A percentile compares a stretch with the other conserved stretches of the same genome.
These are phyloP conservation scores for Nephrotoma guestfalica DNA, from an alignment of 2,888 invertebrate genomes.

Conservation along the genomic window DNA sequence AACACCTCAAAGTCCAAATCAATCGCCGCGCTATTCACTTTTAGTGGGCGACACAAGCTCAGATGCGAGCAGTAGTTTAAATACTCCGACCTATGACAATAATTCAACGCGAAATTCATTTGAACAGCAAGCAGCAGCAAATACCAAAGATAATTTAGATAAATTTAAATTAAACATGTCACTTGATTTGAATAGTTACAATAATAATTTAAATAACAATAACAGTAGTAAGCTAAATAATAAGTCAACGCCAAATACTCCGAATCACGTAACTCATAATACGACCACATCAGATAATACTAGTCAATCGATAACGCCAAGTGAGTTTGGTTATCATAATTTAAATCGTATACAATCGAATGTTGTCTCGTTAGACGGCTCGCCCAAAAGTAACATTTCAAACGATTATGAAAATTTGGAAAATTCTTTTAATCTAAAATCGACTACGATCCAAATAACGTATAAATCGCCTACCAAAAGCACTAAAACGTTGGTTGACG, in stretches of 20 bases:
- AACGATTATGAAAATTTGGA: constrained; percentile 23
- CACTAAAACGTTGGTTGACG: constrained; percentile 34
- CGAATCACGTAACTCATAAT: constrained; percentile 24
- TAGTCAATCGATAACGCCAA: constrained; percentile 33
- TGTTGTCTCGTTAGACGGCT: constrained; percentile 28
- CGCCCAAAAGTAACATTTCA: constrained; percentile 23
- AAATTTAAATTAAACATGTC: constrained; percentile 28
- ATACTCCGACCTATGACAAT: constrained; percentile 31
- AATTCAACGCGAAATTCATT: constrained; percentile 14
- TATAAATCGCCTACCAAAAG: constrained; percentile 44
- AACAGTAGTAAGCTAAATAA: constrained; percentile 12
- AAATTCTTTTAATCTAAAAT: constrained; percentile 33
- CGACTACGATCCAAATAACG: constrained; percentile 52
- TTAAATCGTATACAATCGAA: constrained; percentile 28
- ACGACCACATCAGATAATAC: constrained; percentile 28
- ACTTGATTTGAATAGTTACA: constrained; percentile 22
- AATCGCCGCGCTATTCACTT: constrained; percentile 32
- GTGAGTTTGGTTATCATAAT: constrained; percentile 32
- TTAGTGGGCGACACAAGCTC: constrained; percentile 31
- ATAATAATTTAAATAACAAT: constrained; percentile 1
- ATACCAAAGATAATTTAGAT: constrained; percentile 1
- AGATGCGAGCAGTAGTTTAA: constrained; percentile 30
- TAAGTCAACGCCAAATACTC: constrained; percentile 21
- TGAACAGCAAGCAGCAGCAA: neutral
- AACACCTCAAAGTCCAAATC: constrained; percentile 29